phyloP scores from a whole-genome alignment of 1,140 invertebrate species.

The Drosophila paulistorum region DNA sequence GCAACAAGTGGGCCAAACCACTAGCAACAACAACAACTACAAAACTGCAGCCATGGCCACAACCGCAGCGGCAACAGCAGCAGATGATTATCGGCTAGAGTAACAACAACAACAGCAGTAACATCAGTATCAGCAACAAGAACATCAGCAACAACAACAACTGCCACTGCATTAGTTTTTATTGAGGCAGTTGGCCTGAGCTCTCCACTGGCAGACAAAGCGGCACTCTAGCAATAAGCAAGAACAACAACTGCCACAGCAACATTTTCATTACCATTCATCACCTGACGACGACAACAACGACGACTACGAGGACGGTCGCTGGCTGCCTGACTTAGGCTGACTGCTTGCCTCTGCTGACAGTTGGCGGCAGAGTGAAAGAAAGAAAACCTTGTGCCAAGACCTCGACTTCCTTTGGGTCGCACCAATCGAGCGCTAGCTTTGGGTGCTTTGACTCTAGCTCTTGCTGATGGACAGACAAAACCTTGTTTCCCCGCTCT shows the following conservation, averaged over 20 bases:
- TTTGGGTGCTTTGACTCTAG: constrained; percentile 2
- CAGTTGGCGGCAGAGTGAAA: constrained; percentile 39
- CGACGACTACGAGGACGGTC: constrained; percentile 17
- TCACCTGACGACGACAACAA: constrained; percentile 64
- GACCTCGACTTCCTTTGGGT: constrained; percentile 81
- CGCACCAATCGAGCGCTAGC: constrained; percentile 35
- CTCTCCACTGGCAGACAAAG: constrained; percentile 64
- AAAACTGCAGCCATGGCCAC: constrained; percentile 71
- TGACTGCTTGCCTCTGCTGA: background rate
- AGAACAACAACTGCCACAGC: constrained; percentile 69
- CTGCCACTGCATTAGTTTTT: constrained; percentile 78
- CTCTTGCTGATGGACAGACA: constrained; percentile 14
- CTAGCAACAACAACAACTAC: constrained; percentile 30
- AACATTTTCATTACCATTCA: constrained; percentile 82
- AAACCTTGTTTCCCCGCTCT: constrained; percentile 35
- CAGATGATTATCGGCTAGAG: constrained; percentile 52
- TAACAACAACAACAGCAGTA: constrained; percentile 33
- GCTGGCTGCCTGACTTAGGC: background rate
- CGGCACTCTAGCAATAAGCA: constrained; percentile 57
- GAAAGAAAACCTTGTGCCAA: constrained; percentile 71
- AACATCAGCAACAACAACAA: constrained; percentile 51
- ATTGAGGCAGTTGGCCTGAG: constrained; percentile 71
- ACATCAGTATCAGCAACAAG: constrained; percentile 19
- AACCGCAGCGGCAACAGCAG: constrained; percentile 48
- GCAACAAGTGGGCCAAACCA: constrained; percentile 79